A percentile compares a stretch with the other conserved stretches of the same genome.
These are phyloP conservation scores for Drosophila setosimentum DNA, from an alignment of 2,888 invertebrate genomes.

Conservation along the genomic window DNA sequence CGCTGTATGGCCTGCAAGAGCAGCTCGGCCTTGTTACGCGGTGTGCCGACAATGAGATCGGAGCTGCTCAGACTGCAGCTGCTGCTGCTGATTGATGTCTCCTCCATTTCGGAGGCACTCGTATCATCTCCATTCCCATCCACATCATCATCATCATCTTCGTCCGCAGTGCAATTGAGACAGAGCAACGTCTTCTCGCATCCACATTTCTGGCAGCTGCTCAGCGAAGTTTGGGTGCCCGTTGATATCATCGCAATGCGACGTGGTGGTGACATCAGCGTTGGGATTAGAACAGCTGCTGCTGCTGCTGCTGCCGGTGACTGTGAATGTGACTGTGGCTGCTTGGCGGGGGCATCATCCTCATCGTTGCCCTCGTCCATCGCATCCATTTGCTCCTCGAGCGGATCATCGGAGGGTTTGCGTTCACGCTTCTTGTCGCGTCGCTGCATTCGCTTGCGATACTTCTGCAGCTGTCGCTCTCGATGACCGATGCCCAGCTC, in stretches of 20 bases:
- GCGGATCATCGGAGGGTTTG: conserved; percentile 53
- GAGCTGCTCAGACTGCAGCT: conserved; percentile 74
- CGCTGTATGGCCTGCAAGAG: conserved; percentile 87
- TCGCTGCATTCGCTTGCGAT: conserved; percentile 85
- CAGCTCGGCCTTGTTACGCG: conserved; percentile 86
- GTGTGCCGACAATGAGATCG: conserved; percentile 80
- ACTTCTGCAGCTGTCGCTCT: conserved; percentile 84
- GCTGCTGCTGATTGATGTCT: conserved; percentile 65
- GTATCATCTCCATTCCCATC: conserved; percentile 60
- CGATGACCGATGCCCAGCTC: conserved; percentile 77
- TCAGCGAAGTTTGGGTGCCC: conserved; percentile 84
- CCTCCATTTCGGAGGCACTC: conserved; percentile 70
- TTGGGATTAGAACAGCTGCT: conserved; percentile 13
- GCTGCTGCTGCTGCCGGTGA: not conserved
- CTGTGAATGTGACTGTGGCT: conserved; percentile 5
- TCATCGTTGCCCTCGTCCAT: conserved; percentile 79
- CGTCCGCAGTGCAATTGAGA: conserved; percentile 74
- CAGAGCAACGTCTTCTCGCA: conserved; percentile 84
- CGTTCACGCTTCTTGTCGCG: conserved; percentile 83
- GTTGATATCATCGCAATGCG: conserved; percentile 84
- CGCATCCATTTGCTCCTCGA: conserved; percentile 53
- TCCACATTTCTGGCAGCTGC: conserved; percentile 82
- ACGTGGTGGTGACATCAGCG: conserved; percentile 38
- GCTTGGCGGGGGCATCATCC: conserved; percentile 35
- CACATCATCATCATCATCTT: conserved; percentile 10